These are phyloP conservation scores for Batillaria attramentaria DNA, from an alignment of 1,140 invertebrate genomes.

Conservation along the genomic window DNA sequence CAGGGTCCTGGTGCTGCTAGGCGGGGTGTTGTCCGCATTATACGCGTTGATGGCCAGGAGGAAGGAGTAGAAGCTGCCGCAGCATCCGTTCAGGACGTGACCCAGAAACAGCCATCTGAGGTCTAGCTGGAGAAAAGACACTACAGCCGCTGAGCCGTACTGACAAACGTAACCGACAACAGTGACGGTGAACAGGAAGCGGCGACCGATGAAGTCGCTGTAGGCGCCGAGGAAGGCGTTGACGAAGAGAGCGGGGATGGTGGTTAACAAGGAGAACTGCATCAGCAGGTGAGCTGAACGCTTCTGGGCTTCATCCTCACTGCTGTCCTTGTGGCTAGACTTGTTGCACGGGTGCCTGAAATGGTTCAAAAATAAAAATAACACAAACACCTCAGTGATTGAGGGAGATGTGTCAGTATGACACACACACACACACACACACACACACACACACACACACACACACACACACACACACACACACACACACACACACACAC, in stretches of 20 bases:
- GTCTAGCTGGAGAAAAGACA: not conserved
- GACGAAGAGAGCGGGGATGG: no score
- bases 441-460: no score
- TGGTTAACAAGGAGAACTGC: no score
- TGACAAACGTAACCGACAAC: no score
- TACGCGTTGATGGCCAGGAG: not conserved
- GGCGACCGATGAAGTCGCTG: constrained; percentile 1
- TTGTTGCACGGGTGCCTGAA: not conserved
- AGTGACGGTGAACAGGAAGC: not conserved
- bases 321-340: no score
- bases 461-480: no score
- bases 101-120: constrained; percentile 1
- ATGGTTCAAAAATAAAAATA: not conserved
- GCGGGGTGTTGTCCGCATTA: not conserved
- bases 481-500: no score
- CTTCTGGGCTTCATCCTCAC: no score
- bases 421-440: no score
- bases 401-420: no score
- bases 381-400: not conserved
- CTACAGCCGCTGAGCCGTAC: not conserved
- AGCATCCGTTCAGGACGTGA: not conserved
- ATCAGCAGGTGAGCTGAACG: no score
- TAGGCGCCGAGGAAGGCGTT: not conserved
- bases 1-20: not conserved
- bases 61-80: not conserved